Conservation (phyloP, 2,888 invertebrate genomes). For the Dynastes grantii region DNA sequence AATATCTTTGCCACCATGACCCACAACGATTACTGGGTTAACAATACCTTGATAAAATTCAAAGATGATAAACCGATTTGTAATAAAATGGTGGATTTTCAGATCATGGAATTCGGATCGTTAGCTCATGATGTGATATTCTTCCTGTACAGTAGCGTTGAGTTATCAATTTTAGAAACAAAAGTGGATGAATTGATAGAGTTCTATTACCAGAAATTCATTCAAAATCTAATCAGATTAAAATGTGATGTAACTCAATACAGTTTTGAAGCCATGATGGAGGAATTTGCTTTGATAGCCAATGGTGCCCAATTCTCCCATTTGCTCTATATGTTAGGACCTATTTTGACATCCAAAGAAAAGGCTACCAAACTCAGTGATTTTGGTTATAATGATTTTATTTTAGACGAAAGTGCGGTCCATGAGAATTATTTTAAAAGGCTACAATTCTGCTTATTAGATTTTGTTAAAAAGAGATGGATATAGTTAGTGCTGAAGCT, state of each 20-base stretch:
- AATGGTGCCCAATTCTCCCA: slow-evolving; percentile 66
- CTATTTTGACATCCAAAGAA: slow-evolving; percentile 66
- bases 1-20: slow-evolving; percentile 72
- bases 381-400: slow-evolving; percentile 22
- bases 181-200: slow-evolving; percentile 70
- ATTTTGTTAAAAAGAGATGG: slow-evolving; percentile 43
- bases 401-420: slow-evolving; percentile 10
- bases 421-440: slow-evolving; percentile 42
- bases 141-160: slow-evolving; percentile 72
- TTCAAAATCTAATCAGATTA: slow-evolving; percentile 62
- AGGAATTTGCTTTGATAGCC: slow-evolving; percentile 67
- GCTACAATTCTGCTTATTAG: slow-evolving; percentile 29
- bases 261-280: slow-evolving; percentile 65
- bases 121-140: slow-evolving; percentile 73
- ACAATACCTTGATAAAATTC: slow-evolving; percentile 73
- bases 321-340: slow-evolving; percentile 68
- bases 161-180: slow-evolving; percentile 65
- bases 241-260: slow-evolving; percentile 63
- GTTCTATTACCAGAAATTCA: slow-evolving; percentile 67
- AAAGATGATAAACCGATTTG: slow-evolving; percentile 51
- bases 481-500: not conserved
- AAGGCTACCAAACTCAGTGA: slow-evolving; percentile 66
- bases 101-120: slow-evolving; percentile 71
- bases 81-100: slow-evolving; percentile 75
- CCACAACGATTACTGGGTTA: slow-evolving; percentile 75